These are phyloP conservation scores for Agelastica alni DNA, from an alignment of 2,888 invertebrate genomes.

Conservation along the genomic window DNA sequence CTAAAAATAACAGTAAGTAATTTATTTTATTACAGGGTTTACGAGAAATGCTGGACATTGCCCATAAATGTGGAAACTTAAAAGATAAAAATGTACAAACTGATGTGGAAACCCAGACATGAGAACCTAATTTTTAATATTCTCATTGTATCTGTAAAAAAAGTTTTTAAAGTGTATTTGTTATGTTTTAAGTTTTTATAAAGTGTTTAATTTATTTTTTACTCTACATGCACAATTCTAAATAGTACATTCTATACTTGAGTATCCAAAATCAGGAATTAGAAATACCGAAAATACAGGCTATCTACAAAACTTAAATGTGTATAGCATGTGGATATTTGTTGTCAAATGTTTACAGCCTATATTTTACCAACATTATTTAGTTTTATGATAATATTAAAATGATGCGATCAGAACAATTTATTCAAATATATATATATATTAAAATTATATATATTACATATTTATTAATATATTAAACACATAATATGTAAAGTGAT, in stretches of 20 bases:
- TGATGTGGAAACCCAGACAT: slow-evolving; percentile 55
- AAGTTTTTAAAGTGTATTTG: slow-evolving; percentile 1
- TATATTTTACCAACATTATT: too few relatives aligned
- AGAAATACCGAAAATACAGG: too few relatives aligned
- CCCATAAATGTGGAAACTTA: slow-evolving; percentile 72
- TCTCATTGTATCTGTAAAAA: slow-evolving; percentile 15
- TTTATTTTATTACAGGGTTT: slow-evolving; percentile 66
- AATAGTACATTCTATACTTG: not conserved
- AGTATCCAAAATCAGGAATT: too few relatives aligned
- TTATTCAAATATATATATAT: too few relatives aligned
- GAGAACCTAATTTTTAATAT: slow-evolving; percentile 31
- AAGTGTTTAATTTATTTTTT: slow-evolving; percentile 5
- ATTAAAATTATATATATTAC: too few relatives aligned
- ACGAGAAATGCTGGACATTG: slow-evolving; percentile 82
- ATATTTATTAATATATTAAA: too few relatives aligned
- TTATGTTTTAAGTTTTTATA: slow-evolving; percentile 11
- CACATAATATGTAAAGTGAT: too few relatives aligned
- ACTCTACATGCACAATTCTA: not conserved
- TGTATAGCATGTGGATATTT: too few relatives aligned
- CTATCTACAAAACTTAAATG: too few relatives aligned
- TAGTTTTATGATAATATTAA: too few relatives aligned
- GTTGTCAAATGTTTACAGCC: too few relatives aligned
- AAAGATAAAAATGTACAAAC: slow-evolving; percentile 79
- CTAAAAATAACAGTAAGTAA: not conserved
- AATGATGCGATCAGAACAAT: too few relatives aligned